Percentiles rank a stretch among this genome's conserved stretches.
These are phyloP conservation scores for Scrobipalpa costella DNA, from an alignment of 2,888 invertebrate genomes.

Conservation along the genomic window DNA sequence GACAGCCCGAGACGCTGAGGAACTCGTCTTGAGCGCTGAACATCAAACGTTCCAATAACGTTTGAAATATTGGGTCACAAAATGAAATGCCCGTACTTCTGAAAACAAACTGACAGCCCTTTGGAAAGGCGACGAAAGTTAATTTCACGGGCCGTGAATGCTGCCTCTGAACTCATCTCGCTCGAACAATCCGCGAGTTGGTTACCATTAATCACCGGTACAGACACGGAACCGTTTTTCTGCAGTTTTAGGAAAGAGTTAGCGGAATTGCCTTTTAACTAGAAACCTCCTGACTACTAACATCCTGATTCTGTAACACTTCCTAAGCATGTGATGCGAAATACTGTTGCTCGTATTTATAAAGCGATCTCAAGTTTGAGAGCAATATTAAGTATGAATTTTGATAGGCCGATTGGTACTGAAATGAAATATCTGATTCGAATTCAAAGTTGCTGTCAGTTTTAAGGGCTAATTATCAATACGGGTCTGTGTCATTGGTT, in stretches of 20 bases:
- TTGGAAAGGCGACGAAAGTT: conserved; percentile 71
- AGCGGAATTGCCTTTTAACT: conserved; percentile 23
- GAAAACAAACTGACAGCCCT: conserved; percentile 68
- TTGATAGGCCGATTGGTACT: no score
- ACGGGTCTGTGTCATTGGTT: no score
- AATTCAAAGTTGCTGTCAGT: no score
- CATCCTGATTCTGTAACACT: conserved; percentile 26
- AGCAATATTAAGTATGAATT: no score
- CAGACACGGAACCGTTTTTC: conserved; percentile 45
- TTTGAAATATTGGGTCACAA: conserved; percentile 50
- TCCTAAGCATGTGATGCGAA: no score
- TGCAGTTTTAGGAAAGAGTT: conserved; percentile 11
- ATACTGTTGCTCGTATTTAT: no score
- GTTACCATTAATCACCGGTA: conserved; percentile 69
- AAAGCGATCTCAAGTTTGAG: no score
- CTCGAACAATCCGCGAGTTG: conserved; percentile 70
- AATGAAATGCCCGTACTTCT: conserved; percentile 52
- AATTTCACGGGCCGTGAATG: conserved; percentile 78
- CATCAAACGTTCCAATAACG: conserved; percentile 54
- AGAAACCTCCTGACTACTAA: no score
- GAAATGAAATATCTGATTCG: no score
- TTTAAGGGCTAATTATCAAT: no score
- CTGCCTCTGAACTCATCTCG: conserved; percentile 74
- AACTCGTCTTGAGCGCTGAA: conserved; percentile 14
- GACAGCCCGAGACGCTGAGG: conserved; percentile 18